Evolutionary conservation across 2,113 vertebrate species (phyloP).

Genomic region (Brachypodius melanocephalos): DNA sequence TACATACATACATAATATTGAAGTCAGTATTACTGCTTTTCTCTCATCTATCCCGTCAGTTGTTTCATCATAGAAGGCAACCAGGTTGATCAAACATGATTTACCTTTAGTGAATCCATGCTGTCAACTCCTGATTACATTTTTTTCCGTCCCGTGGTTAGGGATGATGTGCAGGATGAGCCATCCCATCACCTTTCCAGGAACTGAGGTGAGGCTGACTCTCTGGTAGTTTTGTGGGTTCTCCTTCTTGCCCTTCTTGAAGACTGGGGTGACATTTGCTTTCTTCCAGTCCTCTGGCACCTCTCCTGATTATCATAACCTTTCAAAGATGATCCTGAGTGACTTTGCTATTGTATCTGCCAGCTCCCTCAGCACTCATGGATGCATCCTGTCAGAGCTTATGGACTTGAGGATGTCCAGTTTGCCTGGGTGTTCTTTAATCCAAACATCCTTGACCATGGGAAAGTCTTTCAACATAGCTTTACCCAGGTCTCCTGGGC

Average conservation of each 20-base stretch:
- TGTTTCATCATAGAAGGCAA: neutral
- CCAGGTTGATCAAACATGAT: neutral
- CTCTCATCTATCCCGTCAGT: neutral
- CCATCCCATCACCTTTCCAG: accelerated
- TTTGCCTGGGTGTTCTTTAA: neutral
- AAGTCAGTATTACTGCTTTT: neutral
- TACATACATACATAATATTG: no score
- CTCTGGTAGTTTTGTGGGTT: neutral
- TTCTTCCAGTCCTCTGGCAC: neutral
- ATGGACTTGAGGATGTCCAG: no score
- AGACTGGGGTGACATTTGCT: neutral
- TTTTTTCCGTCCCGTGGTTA: neutral
- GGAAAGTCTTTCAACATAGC: neutral
- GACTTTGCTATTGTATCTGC: accelerated
- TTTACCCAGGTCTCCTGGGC: neutral
- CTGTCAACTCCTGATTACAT: neutral
- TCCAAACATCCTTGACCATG: accelerated
- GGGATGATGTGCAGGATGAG: neutral
- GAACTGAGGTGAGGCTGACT: neutral
- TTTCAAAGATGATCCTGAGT: neutral
- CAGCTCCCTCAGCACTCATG: neutral
- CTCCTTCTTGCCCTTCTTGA: neutral
- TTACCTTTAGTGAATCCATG: neutral
- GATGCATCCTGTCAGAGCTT: no score
- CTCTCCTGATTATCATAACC: neutral